A percentile compares a stretch with the other conserved stretches of the same genome.
phyloP scores from a whole-genome alignment of 2,113 vertebrate genomes.

The Phodopus roborovskii region DNA sequence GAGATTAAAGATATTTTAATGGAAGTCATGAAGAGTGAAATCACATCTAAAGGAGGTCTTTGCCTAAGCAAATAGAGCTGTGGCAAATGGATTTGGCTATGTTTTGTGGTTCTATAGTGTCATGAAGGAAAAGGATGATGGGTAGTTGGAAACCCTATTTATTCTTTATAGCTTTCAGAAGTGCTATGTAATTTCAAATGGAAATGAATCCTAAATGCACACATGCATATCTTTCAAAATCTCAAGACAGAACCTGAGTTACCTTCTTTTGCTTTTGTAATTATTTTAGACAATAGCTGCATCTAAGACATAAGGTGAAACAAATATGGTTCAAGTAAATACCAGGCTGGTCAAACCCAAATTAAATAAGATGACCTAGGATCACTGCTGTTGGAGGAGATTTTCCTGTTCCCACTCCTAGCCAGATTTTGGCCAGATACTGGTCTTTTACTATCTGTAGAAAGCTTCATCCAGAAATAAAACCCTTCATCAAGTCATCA shows the following conservation, averaged over 20 bases:
- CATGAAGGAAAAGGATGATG: background rate
- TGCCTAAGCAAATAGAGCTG: background rate
- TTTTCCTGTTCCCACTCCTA: background rate
- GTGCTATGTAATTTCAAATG: background rate
- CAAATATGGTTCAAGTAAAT: conserved; percentile 51
- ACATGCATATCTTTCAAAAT: conserved; percentile 11
- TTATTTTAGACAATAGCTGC: conserved; percentile 49
- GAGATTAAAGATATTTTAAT: background rate
- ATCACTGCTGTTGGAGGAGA: background rate
- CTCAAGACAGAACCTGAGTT: background rate
- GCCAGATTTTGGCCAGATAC: background rate
- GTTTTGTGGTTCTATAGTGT: background rate
- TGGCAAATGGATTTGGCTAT: background rate
- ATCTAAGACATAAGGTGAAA: background rate
- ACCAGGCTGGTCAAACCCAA: background rate
- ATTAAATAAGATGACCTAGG: conserved; percentile 44
- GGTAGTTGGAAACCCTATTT: background rate
- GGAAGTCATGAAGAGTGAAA: background rate
- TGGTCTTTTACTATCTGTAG: background rate
- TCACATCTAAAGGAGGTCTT: background rate
- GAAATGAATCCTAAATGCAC: background rate
- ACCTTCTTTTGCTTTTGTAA: background rate
- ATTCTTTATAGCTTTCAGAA: background rate
- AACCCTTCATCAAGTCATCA: conserved; percentile 30
- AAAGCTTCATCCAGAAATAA: conserved; percentile 36